phyloP scores from a whole-genome alignment of 2,888 invertebrate genomes.

The Sminthurides aquaticus region DNA sequence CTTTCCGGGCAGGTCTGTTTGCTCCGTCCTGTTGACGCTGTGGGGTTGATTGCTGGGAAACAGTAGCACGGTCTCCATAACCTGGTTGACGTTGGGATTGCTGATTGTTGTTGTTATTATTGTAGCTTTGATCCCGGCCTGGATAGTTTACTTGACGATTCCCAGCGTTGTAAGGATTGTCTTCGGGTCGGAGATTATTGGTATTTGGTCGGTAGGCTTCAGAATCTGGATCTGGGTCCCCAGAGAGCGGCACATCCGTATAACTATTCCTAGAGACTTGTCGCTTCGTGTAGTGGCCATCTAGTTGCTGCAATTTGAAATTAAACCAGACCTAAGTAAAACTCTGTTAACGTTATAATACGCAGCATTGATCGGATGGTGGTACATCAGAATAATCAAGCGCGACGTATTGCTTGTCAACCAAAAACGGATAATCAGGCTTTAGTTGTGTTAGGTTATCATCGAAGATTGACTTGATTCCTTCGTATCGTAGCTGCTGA shows the following conservation, averaged over 20 bases:
- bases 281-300: constrained; percentile 18
- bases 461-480: not conserved
- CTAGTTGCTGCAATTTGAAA: constrained; percentile 3
- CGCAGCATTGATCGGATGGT: no score
- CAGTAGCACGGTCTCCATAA: not conserved
- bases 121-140: constrained; percentile 4
- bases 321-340: no score
- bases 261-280: constrained; percentile 27
- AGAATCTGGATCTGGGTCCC: constrained; percentile 22
- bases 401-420: no score
- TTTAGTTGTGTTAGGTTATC: no score
- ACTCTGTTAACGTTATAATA: no score
- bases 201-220: constrained; percentile 3
- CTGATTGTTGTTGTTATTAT: not conserved
- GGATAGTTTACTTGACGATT: constrained; percentile 13
- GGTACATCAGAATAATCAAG: no score
- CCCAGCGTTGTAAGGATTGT: constrained; percentile 21
- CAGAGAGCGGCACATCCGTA: constrained; percentile 36
- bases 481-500: no score
- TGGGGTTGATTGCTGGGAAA: constrained; percentile 3
- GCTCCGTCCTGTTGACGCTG: not conserved
- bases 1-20: no score
- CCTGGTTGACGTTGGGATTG: not conserved
- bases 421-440: no score
- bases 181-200: constrained; percentile 9